Percentiles rank a stretch among this genome's conserved stretches.
phyloP scores from a whole-genome alignment of 2,797 vertebrate species.

The Clarias laeviceps region DNA sequence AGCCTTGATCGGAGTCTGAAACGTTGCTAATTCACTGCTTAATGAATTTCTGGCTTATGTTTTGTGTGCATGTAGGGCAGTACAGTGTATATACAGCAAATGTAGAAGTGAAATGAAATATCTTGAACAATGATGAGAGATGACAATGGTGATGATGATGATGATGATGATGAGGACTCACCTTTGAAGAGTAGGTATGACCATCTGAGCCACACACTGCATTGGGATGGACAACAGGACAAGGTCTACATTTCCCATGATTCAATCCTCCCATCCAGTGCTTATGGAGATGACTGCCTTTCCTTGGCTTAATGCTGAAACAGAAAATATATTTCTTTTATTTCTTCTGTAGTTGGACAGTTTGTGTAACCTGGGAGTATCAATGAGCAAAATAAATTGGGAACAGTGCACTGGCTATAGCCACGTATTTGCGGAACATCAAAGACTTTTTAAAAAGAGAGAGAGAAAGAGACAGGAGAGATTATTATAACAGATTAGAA shows the following conservation, averaged over 20 bases:
- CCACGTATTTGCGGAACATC: conserved; percentile 31
- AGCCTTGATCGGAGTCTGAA: no score
- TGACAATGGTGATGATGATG: neutral
- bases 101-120: neutral
- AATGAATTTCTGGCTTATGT: neutral
- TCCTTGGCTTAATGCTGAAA: conserved; percentile 83
- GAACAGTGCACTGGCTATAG: conserved; percentile 7
- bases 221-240: conserved; percentile 68
- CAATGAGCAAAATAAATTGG: conserved; percentile 15
- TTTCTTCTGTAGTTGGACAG: neutral
- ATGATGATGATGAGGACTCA: conserved; percentile 48
- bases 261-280: conserved; percentile 77
- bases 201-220: conserved; percentile 91
- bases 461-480: conserved; percentile 2
- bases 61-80: neutral
- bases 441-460: conserved; percentile 30
- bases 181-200: conserved; percentile 83
- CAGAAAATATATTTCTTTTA: conserved; percentile 24
- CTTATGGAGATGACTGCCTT: conserved; percentile 81
- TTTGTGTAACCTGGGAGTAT: neutral
- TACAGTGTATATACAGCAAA: neutral
- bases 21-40: no score
- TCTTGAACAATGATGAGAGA: neutral
- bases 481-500: conserved; percentile 46
- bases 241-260: conserved; percentile 84